Evolutionary conservation across 2,888 invertebrate genomes (phyloP), one percentile per base, ranked within the genome.

Genomic region (Thymelicus lineola): DNA sequence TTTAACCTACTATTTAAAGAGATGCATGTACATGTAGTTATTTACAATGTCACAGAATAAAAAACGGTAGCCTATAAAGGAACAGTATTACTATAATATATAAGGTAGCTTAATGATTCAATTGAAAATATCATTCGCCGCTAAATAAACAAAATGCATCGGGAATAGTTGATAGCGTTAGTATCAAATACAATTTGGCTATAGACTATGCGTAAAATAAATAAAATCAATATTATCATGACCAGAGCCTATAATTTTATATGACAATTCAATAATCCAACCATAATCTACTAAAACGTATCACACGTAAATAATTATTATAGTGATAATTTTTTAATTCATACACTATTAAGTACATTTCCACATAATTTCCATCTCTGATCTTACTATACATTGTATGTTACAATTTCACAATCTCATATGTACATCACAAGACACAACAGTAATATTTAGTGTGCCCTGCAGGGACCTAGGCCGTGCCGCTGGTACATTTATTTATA

Each of bases 301-400:
- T 70, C 71, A 59, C 63, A 76, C 82, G 82, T 66, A 82, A 76
- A 81, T 81, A 68, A 62, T 59, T 62, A 67, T 35, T 58, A 67
- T 62, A 62, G 50, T 70, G 64, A 70, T 70, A 70, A 81, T 84
- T 80, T 76, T 77, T 76, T 78, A n/a, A 81, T 80, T 72, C 71
- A 73, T 77, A 79, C 70, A 66, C 72, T 71, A 83, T 89, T 90
- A 90, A 90, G 90, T 90, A 90, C 90, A 89, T 84, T 79, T 74
- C 82, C 85, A 81, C 83, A 83, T 82, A 85, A 83, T 82, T n/a
- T 72, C 71, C 66, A 71, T 77, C 57, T 70, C 72, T 72, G 66
- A 76, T 73, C 77, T 75, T 76, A 76, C 77, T 81, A 76, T 80
- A 82, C 79, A 81, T 64, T 10, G 74, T 79, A 80, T 79, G 83